phyloP scores from a whole-genome alignment of 2,113 vertebrate genomes.

The Cephalopterus ornatus region DNA sequence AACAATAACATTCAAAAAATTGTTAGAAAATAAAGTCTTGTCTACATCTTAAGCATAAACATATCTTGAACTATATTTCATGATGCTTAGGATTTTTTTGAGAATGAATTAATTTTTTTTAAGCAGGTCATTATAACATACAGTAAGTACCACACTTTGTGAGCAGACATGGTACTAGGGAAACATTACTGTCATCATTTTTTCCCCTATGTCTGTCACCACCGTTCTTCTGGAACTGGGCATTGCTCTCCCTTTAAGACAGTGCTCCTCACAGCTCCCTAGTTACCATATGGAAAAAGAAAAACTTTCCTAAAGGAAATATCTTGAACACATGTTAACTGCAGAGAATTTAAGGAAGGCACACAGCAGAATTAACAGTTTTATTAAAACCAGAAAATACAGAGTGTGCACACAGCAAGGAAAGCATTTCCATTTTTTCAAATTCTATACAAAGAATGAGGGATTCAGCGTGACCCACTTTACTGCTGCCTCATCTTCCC shows the following conservation, averaged over 20 bases:
- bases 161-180: not conserved
- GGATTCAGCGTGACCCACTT: not conserved
- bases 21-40: not conserved
- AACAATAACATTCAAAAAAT: not conserved
- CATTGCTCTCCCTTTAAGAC: not conserved
- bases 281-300: not conserved
- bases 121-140: not conserved
- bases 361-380: not conserved
- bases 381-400: not conserved
- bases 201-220: not conserved
- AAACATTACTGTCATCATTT: not conserved
- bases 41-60: not conserved
- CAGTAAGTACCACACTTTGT: too few species aligned
- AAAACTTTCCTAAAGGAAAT: not conserved
- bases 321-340: not conserved
- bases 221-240: not conserved
- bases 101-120: not conserved
- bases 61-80: not conserved
- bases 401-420: not conserved
- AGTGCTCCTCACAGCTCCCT: not conserved
- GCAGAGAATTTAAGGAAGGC: not conserved
- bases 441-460: not conserved
- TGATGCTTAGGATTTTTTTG: rapidly evolving
- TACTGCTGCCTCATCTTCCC: not conserved
- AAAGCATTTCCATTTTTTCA: not conserved